Conservation (phyloP, 2,113 vertebrate genomes). For the Cephalopterus ornatus region DNA sequence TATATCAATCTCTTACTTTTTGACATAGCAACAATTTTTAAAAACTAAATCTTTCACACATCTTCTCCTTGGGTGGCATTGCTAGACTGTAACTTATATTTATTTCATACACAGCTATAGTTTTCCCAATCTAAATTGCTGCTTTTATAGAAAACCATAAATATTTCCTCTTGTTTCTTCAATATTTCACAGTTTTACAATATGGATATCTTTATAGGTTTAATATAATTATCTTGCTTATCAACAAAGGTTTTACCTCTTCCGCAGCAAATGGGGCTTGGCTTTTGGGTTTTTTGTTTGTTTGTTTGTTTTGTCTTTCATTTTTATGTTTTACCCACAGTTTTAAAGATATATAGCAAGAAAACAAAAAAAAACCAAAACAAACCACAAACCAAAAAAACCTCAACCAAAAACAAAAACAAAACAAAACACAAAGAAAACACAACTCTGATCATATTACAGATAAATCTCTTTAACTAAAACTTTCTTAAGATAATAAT, state of each 20-base stretch:
- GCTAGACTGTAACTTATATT: not conserved
- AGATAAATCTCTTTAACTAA: not conserved
- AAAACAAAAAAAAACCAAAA: not conserved
- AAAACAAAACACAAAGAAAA: too few species aligned
- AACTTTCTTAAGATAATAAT: not conserved
- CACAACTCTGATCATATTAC: not conserved
- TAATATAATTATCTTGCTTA: not conserved
- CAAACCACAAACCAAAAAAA: too few species aligned
- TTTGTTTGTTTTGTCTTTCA: not conserved
- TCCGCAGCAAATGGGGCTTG: not conserved
- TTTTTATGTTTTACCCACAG: not conserved
- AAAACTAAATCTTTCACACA: not conserved
- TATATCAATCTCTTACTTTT: not conserved
- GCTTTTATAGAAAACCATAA: not conserved
- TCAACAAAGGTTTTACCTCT: not conserved
- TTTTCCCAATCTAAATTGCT: not conserved
- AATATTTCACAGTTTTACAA: not conserved
- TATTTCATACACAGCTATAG: not conserved
- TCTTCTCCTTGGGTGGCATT: not conserved
- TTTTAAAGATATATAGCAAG: not conserved
- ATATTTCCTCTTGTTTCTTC: not conserved
- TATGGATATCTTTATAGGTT: not conserved
- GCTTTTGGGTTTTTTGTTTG: not conserved
- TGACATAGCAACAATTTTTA: fast-evolving
- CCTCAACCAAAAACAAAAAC: too few species aligned